A percentile compares a stretch with the other conserved stretches of the same genome.
These are phyloP conservation scores for Bombylius major DNA, from an alignment of 2,888 invertebrate genomes.

Conservation along the genomic window DNA sequence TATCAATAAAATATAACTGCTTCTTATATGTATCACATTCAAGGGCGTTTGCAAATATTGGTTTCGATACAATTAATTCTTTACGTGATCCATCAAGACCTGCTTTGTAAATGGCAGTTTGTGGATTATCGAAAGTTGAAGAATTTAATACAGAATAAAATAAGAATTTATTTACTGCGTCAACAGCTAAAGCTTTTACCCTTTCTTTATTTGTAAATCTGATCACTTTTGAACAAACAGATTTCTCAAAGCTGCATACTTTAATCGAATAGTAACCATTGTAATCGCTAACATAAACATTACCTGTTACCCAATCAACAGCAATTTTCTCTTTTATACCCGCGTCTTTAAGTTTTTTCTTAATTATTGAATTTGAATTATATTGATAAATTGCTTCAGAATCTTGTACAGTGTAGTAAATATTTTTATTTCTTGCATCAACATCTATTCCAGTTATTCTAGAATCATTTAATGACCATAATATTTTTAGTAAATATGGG, in stretches of 20 bases:
- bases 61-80: slow-evolving; percentile 33
- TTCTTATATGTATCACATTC: slow-evolving; percentile 43
- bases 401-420: slow-evolving; percentile 41
- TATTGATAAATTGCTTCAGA: slow-evolving; percentile 35
- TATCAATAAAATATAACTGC: slow-evolving; percentile 65
- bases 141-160: slow-evolving; percentile 44
- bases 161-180: slow-evolving; percentile 45
- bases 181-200: slow-evolving; percentile 49
- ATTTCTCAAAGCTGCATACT: slow-evolving; percentile 43
- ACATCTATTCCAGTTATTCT: slow-evolving; percentile 44
- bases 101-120: slow-evolving; percentile 41
- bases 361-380: slow-evolving; percentile 29
- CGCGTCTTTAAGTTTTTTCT: slow-evolving; percentile 32
- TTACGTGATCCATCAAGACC: slow-evolving; percentile 41
- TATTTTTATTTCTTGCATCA: slow-evolving; percentile 31
- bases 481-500: slow-evolving; percentile 25
- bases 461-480: slow-evolving; percentile 37
- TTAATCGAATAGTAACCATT: slow-evolving; percentile 31
- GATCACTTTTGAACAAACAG: slow-evolving; percentile 44
- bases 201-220: slow-evolving; percentile 39
- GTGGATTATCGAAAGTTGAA: slow-evolving; percentile 35
- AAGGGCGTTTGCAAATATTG: slow-evolving; percentile 35
- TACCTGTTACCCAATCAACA: slow-evolving; percentile 62
- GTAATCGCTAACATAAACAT: slow-evolving; percentile 53
- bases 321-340: slow-evolving; percentile 45